phyloP scores from a whole-genome alignment of 2,888 invertebrate genomes.

The Noctua fimbriata region DNA sequence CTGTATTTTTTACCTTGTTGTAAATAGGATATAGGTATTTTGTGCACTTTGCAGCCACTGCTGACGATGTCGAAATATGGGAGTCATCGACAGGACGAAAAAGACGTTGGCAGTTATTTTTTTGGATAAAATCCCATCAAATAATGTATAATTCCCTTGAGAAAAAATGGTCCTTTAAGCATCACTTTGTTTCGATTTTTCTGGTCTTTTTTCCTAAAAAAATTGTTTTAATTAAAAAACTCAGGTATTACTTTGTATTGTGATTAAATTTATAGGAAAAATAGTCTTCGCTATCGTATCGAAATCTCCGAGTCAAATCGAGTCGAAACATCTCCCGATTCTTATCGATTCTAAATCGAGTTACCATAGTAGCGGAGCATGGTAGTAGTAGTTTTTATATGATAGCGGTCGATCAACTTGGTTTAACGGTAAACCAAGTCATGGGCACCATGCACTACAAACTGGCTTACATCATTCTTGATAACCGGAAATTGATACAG shows the following conservation, averaged over 20 bases:
- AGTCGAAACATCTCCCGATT: constrained; percentile 11
- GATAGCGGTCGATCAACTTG: constrained; percentile 84
- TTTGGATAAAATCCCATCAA: neutral
- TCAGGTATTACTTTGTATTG: neutral
- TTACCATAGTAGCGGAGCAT: constrained; percentile 63
- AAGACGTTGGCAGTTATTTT: neutral
- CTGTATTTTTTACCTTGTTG: neutral
- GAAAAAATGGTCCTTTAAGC: neutral
- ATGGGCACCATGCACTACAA: constrained; percentile 71
- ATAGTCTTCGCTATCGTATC: neutral
- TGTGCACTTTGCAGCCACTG: neutral
- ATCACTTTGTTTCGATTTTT: neutral
- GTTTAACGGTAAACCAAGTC: constrained; percentile 80
- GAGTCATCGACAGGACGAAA: neutral
- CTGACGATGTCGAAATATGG: neutral
- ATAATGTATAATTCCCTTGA: neutral
- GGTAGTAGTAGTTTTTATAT: constrained; percentile 69
- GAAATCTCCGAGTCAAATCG: constrained; percentile 12
- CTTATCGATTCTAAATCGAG: constrained; percentile 55
- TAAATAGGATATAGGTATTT: neutral
- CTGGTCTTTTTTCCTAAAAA: neutral
- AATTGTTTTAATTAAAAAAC: neutral
- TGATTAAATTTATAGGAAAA: neutral
- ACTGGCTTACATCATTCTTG: constrained; percentile 69
- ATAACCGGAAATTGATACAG: constrained; percentile 65